These are phyloP conservation scores for Myopa testacea DNA, from an alignment of 2,888 invertebrate species.

Conservation along the genomic window DNA sequence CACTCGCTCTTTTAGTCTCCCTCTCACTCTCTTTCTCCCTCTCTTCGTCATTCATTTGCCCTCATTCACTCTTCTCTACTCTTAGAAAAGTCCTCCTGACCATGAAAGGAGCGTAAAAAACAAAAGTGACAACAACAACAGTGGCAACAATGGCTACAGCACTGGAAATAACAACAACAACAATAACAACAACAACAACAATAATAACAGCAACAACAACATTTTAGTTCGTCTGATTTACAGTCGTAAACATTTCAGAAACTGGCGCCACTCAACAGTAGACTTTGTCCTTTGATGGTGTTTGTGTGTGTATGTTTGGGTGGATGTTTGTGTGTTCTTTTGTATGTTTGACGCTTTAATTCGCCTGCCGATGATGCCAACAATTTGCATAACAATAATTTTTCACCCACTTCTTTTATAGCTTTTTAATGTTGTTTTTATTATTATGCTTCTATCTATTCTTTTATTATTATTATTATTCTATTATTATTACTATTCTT, in stretches of 20 bases:
- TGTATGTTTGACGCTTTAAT: conserved; percentile 1
- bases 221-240: conserved; percentile 10
- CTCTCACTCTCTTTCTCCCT: neutral
- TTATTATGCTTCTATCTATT: too few relatives aligned
- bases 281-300: neutral
- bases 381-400: neutral
- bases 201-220: neutral
- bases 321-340: neutral
- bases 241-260: conserved; percentile 26
- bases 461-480: too few relatives aligned
- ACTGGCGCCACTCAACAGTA: conserved; percentile 21
- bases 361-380: conserved; percentile 11
- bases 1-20: too few relatives aligned
- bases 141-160: neutral
- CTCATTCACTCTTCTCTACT: too few relatives aligned
- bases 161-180: neutral
- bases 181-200: neutral
- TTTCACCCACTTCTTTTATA: neutral
- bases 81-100: too few relatives aligned
- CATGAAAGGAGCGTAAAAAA: too few relatives aligned
- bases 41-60: neutral
- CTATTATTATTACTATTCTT: too few relatives aligned
- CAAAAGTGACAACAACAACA: neutral
- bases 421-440: conserved; percentile 14
- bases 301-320: neutral